A percentile compares a stretch with the other conserved stretches of the same genome.
Conservation (phyloP, 2,113 vertebrate genomes). For the Dendrocopos noguchii region DNA sequence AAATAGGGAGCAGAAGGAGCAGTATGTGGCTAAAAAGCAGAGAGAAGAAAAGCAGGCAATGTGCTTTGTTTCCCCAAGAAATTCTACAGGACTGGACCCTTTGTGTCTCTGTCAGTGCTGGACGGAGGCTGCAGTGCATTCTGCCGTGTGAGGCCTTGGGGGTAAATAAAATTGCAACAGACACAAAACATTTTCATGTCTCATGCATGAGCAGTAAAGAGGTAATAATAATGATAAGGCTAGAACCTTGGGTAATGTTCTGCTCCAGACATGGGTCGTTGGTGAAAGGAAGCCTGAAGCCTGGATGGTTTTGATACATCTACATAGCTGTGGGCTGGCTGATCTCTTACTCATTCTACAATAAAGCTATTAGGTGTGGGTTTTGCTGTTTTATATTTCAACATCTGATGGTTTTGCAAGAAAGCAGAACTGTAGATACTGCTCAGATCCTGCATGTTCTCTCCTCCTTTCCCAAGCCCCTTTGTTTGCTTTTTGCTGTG, state of each 20-base stretch:
- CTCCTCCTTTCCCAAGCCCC: neutral
- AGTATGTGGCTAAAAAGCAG: neutral
- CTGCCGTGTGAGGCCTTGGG: neutral
- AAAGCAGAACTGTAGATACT: neutral
- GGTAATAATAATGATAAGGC: neutral
- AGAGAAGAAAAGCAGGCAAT: neutral
- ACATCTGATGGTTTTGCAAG: conserved; percentile 3
- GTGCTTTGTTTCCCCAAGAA: neutral
- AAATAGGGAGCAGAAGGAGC: neutral
- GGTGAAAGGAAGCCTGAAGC: neutral
- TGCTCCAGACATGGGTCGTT: neutral
- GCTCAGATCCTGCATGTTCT: neutral
- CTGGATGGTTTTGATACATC: neutral
- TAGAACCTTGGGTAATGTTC: neutral
- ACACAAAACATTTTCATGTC: neutral
- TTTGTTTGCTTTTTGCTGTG: conserved; percentile 2
- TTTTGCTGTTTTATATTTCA: neutral
- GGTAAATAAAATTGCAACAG: neutral
- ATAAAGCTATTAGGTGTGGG: neutral
- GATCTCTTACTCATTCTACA: neutral
- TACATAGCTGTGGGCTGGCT: neutral
- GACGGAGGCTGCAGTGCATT: neutral
- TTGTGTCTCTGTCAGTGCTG: neutral
- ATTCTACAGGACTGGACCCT: neutral
- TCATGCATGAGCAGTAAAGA: neutral